Base-by-base conservation (phyloP, 2,113 vertebrate species). In the Takifugu bimaculatus region DNA sequence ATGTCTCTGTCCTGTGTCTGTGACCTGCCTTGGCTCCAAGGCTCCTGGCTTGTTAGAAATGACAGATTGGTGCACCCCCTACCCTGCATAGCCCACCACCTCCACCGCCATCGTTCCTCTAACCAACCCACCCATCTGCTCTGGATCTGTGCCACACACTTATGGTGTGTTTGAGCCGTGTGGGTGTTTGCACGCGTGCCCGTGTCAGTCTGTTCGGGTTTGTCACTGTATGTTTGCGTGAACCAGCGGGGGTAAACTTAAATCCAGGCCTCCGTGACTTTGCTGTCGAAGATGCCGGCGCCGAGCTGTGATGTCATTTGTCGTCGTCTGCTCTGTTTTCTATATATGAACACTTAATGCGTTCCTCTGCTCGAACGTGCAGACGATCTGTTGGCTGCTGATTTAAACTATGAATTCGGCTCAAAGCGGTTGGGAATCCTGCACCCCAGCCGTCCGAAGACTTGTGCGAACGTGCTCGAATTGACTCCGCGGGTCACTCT, bases 41-140 rank as follows among this genome's bases (percentile, higher is more conserved):
- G 84, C 87, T 91, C 86, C 82, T 73, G 86, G 89, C 90, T 91
- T 88, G 88, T 90, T 90, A 92, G 88, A 80, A 86, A 88, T 90
- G 87, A 90, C 89, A 90, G 88, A 90, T 89, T 81, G 75, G 80
- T 28, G 67, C 74, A 72, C 78, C 71, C 73, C 71, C 63, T 77
- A 56, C 64, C 70, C 65, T n/a, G 63, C 57, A 75, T 48, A 54
- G 29, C 54, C 58, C 65, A 74, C 70, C 75, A 75, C 68, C 76
- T 68, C 78, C 45, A 13, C 45, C 45, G 45, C 63, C 79, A 52
- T 62, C 70, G 63, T 60, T 78, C 45, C 56, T 47, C 57, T 60
- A 64, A 74, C 70, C 75, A 74, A 70, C 76, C 70, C 78, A 79
- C 80, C 86, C 87, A 90, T 88, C 88, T 90, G 84, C 76, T 83